Conservation (phyloP, 2,888 invertebrate genomes). For the Hipparchia sbordonii region DNA sequence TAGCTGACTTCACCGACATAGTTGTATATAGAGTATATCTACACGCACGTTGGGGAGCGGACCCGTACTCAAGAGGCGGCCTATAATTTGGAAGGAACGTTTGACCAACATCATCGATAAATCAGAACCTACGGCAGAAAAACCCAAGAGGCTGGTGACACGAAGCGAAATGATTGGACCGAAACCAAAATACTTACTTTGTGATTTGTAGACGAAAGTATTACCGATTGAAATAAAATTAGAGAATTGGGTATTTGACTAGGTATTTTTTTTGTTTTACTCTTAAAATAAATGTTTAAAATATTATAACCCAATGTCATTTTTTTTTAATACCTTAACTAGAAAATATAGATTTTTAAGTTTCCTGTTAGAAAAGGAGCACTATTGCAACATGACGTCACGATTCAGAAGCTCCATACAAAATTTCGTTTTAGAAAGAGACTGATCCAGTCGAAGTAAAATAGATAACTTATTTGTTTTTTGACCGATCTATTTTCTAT, state of each 20-base stretch:
- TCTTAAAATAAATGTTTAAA: no score
- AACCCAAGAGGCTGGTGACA: slow-evolving; percentile 29
- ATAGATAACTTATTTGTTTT: no score
- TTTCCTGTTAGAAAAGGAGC: no score
- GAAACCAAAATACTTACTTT: slow-evolving; percentile 26
- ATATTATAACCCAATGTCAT: no score
- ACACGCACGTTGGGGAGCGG: slow-evolving; percentile 22
- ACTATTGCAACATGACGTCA: no score
- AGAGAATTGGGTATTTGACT: not conserved
- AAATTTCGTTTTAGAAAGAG: no score
- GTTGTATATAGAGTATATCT: not conserved
- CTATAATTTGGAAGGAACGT: slow-evolving; percentile 37
- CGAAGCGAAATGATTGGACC: slow-evolving; percentile 32
- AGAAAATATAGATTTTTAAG: no score
- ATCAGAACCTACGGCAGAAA: slow-evolving; percentile 34
- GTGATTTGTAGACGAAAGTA: slow-evolving; percentile 25
- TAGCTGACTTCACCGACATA: slow-evolving; percentile 19
- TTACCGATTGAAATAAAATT: not conserved
- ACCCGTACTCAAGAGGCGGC: slow-evolving; percentile 23
- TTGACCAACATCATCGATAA: slow-evolving; percentile 38
- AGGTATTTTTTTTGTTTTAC: no score
- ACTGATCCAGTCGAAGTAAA: no score
- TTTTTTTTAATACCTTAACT: no score
- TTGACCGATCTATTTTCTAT: no score
- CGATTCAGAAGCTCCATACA: no score